phyloP scores from a whole-genome alignment of 1,140 invertebrate species.

The Rhynchophorus ferrugineus region DNA sequence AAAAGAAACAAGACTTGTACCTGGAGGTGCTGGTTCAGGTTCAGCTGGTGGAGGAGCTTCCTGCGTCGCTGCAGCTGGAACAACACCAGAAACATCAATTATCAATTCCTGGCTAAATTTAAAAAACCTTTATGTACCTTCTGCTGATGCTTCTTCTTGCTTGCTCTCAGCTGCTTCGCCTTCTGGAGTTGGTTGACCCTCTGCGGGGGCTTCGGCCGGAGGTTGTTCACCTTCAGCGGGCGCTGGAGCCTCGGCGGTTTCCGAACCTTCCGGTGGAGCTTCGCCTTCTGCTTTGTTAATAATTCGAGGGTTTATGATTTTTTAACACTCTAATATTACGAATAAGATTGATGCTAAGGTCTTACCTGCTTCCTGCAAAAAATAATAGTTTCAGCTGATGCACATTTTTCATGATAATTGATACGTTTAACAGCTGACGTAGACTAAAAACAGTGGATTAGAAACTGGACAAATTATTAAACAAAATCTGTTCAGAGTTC shows the following conservation, averaged over 20 bases:
- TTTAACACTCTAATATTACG: too few species aligned
- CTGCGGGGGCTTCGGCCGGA: conserved; percentile 1
- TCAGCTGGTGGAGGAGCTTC: conserved; percentile 31
- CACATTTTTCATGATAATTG: too few species aligned
- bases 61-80: conserved; percentile 1
- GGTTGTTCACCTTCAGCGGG: conserved; percentile 9
- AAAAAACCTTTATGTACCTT: conserved; percentile 16
- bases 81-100: conserved; percentile 23
- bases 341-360: too few species aligned
- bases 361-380: too few species aligned
- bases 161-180: conserved; percentile 34
- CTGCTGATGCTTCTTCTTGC: conserved; percentile 37
- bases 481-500: too few species aligned
- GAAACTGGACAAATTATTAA: too few species aligned
- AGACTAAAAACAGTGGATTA: too few species aligned
- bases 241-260: conserved; percentile 1
- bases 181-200: conserved; percentile 32
- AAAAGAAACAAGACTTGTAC: conserved; percentile 1
- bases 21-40: conserved; percentile 30
- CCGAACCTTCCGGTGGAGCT: background rate
- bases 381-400: too few species aligned
- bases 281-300: conserved; percentile 7
- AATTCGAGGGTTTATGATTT: conserved; percentile 3
- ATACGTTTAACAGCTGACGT: too few species aligned
- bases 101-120: conserved; percentile 37